These are phyloP conservation scores for Apteryx owenii DNA, from an alignment of 2,113 vertebrate genomes.

Conservation along the genomic window DNA sequence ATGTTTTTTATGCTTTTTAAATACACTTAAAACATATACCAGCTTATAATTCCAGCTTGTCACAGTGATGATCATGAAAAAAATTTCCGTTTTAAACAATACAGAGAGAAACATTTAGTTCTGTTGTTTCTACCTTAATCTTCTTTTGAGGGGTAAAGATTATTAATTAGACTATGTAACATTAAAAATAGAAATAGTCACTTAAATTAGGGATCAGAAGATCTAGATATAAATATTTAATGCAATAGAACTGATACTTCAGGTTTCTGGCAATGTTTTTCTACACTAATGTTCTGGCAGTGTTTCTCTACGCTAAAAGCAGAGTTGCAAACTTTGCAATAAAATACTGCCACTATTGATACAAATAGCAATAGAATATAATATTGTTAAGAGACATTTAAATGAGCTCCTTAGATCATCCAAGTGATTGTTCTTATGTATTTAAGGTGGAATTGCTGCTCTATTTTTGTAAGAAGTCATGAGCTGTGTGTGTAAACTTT, in stretches of 20 bases:
- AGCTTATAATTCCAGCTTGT: slow-evolving; percentile 56
- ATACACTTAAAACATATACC: slow-evolving; percentile 34
- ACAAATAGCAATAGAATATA: background rate
- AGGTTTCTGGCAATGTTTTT: background rate
- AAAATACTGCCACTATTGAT: background rate
- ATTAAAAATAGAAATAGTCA: background rate
- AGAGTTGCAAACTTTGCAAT: background rate
- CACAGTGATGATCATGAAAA: slow-evolving; percentile 23
- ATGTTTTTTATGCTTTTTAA: background rate
- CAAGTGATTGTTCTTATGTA: background rate
- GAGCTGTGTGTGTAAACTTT: background rate
- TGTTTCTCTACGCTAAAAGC: background rate
- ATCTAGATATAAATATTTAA: background rate
- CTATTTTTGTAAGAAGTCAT: background rate
- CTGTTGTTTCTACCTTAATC: background rate
- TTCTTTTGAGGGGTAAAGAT: background rate
- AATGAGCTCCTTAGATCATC: background rate
- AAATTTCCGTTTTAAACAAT: background rate
- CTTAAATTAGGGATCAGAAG: background rate
- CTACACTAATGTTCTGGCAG: background rate
- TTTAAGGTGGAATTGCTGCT: background rate
- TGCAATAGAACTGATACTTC: background rate
- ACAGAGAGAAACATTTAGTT: background rate
- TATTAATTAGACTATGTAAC: background rate
- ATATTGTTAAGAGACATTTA: background rate